phyloP scores from a whole-genome alignment of 2,888 invertebrate genomes.

The Adineta ricciae region DNA sequence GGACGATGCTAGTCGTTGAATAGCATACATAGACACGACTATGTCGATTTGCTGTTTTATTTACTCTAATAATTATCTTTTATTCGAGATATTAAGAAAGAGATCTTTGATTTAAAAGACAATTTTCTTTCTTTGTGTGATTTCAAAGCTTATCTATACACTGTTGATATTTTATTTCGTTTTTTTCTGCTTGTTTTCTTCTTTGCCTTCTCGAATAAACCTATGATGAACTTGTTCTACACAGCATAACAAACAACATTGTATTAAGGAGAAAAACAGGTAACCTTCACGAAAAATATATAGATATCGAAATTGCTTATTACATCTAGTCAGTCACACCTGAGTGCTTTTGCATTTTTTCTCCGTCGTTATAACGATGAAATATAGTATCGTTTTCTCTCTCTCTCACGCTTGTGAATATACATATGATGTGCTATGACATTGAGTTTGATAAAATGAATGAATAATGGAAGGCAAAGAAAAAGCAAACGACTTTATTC shows the following conservation, averaged over 20 bases:
- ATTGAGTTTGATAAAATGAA: neutral
- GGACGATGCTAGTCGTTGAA: neutral
- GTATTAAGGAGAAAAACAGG: neutral
- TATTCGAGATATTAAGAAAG: slow-evolving; percentile 9
- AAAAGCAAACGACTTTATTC: neutral
- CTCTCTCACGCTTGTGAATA: neutral
- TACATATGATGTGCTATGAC: neutral
- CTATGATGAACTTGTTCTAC: neutral
- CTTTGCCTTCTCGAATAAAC: neutral
- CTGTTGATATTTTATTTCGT: neutral
- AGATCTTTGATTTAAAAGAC: neutral
- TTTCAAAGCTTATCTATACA: neutral
- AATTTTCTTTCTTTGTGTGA: neutral
- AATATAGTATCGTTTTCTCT: neutral
- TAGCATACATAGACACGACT: neutral
- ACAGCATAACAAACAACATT: neutral
- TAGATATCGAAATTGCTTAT: neutral
- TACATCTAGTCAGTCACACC: neutral
- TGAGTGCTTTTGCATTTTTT: neutral
- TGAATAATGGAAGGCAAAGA: neutral
- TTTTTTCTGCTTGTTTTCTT: neutral
- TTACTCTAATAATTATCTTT: neutral
- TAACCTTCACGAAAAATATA: neutral
- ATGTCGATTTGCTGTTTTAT: neutral
- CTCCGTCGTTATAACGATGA: neutral